Evolutionary conservation across 1,140 invertebrate genomes (phyloP).

Genomic region (Sminthurides bifidus): DNA sequence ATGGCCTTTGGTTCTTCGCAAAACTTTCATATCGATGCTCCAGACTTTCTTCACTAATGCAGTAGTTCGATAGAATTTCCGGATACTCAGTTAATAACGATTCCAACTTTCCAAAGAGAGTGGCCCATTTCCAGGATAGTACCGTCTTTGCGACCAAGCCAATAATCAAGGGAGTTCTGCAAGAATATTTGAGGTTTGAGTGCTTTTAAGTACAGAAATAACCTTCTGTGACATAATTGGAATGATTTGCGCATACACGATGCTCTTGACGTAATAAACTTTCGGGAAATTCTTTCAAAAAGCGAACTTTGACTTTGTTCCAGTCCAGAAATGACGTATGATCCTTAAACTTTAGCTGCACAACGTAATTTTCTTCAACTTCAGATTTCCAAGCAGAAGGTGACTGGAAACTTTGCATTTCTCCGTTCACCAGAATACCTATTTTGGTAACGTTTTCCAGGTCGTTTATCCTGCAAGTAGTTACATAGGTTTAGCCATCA

Average conservation of each 20-base stretch:
- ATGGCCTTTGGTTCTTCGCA: constrained; percentile 7
- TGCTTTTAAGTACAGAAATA: not conserved
- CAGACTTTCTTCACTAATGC: not conserved
- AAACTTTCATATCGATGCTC: constrained; percentile 4
- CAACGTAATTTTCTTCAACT: not conserved
- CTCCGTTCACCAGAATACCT: constrained; percentile 4
- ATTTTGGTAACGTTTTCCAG: no score
- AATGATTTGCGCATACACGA: not conserved
- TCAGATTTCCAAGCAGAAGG: not conserved
- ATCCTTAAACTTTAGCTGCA: not conserved
- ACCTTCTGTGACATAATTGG: not conserved
- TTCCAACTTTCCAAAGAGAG: not conserved
- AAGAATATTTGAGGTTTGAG: not conserved
- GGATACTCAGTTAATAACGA: not conserved
- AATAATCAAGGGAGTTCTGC: not conserved
- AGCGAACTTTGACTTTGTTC: not conserved
- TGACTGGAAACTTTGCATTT: not conserved
- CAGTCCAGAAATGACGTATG: not conserved
- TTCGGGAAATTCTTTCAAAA: not conserved
- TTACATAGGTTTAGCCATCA: no score
- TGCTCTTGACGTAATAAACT: not conserved
- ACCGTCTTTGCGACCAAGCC: not conserved
- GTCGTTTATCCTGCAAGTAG: no score
- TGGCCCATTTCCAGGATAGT: not conserved
- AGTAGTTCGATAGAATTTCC: not conserved